Conservation (phyloP, 2,888 invertebrate species). For the Kryphioiulus occultus region DNA sequence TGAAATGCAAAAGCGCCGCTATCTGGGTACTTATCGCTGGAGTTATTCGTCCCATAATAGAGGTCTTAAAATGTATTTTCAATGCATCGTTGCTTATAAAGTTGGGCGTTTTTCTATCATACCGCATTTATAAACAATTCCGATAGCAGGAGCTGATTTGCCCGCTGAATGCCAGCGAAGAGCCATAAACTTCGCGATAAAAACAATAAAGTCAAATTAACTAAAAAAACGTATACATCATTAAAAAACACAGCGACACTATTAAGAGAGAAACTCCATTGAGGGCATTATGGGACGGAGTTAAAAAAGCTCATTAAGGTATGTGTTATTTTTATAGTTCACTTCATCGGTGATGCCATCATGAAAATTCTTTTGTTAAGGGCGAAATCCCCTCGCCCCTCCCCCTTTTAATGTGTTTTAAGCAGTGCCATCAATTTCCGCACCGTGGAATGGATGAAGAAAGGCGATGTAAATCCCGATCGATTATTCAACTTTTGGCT, state of each 20-base stretch:
- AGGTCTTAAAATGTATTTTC: conserved; percentile 5
- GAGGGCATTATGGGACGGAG: conserved; percentile 8
- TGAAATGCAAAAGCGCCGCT: background rate
- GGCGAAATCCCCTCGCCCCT: conserved; percentile 5
- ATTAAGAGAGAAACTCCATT: conserved; percentile 7
- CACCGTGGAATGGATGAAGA: background rate
- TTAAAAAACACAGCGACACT: conserved; percentile 39
- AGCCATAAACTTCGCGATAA: conserved; percentile 14
- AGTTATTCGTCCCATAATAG: background rate
- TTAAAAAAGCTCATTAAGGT: background rate
- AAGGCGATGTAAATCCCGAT: background rate
- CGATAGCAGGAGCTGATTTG: background rate
- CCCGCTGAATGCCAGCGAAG: background rate
- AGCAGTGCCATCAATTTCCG: background rate
- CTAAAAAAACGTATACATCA: conserved; percentile 41
- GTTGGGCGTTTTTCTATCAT: background rate
- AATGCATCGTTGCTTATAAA: background rate
- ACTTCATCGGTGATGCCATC: conserved; percentile 5
- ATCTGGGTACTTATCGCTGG: background rate
- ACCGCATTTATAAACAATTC: conserved; percentile 5
- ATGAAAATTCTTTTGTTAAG: background rate
- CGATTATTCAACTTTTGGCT: background rate
- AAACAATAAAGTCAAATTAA: conserved; percentile 42
- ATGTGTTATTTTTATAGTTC: conserved; percentile 5
- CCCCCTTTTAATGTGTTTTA: conserved; percentile 5